A percentile compares a stretch with the other conserved stretches of the same genome.
Evolutionary conservation across 2,797 vertebrate species (phyloP).

Genomic region (Meda fulgida): DNA sequence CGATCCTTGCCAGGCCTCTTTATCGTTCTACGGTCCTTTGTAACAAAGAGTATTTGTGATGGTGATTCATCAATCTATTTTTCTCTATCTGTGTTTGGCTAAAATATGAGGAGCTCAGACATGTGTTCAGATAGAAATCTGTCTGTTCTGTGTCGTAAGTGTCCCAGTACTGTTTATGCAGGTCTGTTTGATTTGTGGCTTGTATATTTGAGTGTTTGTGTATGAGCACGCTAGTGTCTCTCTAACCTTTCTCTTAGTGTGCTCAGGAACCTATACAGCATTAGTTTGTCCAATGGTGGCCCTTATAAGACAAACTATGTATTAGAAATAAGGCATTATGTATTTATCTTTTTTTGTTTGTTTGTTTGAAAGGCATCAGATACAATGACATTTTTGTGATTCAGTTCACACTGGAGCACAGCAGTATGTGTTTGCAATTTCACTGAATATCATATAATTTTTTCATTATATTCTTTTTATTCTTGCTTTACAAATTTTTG

Average conservation of each 20-base stretch:
- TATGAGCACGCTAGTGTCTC: neutral
- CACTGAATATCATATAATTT: neutral
- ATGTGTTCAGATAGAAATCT: conserved; percentile 46
- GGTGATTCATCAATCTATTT: conserved; percentile 39
- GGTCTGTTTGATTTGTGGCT: conserved; percentile 54
- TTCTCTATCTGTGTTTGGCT: conserved; percentile 48
- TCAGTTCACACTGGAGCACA: neutral
- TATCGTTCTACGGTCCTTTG: conserved; percentile 56
- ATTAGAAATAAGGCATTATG: neutral
- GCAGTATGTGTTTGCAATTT: neutral
- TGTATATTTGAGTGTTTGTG: conserved; percentile 38
- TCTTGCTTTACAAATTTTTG: neutral
- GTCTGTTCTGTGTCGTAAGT: conserved; percentile 49
- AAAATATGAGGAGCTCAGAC: conserved; percentile 44
- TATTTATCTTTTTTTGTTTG: neutral
- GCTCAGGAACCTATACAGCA: conserved; percentile 3
- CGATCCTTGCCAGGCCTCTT: conserved; percentile 75
- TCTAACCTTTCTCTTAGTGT: neutral
- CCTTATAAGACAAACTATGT: neutral
- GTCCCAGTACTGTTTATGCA: conserved; percentile 52
- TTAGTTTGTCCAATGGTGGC: neutral
- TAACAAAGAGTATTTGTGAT: conserved; percentile 33
- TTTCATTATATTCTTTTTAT: neutral
- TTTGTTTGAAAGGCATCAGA: neutral
- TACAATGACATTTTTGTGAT: neutral